Evolutionary conservation across 2,888 invertebrate species (phyloP), one percentile per base, ranked within the genome.

Genomic region (Ochropleura plecta): DNA sequence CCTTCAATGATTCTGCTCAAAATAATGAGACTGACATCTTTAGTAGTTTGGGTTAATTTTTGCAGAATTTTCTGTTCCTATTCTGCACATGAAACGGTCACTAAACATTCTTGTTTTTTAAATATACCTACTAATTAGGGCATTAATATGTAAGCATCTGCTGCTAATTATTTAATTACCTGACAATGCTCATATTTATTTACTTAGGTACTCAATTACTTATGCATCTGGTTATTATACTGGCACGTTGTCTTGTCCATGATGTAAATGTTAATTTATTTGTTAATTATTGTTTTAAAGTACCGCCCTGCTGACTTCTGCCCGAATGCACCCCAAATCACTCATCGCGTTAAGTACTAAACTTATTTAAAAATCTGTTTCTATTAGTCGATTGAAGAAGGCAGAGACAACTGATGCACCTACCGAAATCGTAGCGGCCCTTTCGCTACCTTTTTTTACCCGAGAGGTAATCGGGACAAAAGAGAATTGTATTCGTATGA

Each of bases 151-250:
- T 14, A 64, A 9, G 55, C n/a, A 57, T 30, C 30, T 30, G 16
- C 42, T 60, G 1, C 63, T 49, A 63, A 55, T 73, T 0, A 57
- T 55, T 42, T 30, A 44, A 59, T 64, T 65, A 57, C 16, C 57
- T n/a, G 44, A 44, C n/a, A 49, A 49, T 16, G 60, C 44, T 76
- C 20, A 55, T 49, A 48, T 53, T 59, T 40, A 53, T 53, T 59
- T 46, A 42, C n/a, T 42, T 14, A 60, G 60, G n/a, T n/a, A n/a
- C n/a, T n/a, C n/a, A n/a, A n/a, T n/a, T n/a, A n/a, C n/a, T 74
- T 64, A 64, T 12, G 14, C 63, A 8, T 48, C 16, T 75, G n/a
- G 16, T 74, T 51, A 65, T 20, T 57, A 40, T 7, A 51, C 49
- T 9, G 8, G n/a, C 49, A n/a, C 9, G 9, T 30, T 30, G 3